Evolutionary conservation across 2,113 vertebrate genomes (phyloP), one percentile per base, ranked within the genome.

Genomic region (Myodes glareolus): DNA sequence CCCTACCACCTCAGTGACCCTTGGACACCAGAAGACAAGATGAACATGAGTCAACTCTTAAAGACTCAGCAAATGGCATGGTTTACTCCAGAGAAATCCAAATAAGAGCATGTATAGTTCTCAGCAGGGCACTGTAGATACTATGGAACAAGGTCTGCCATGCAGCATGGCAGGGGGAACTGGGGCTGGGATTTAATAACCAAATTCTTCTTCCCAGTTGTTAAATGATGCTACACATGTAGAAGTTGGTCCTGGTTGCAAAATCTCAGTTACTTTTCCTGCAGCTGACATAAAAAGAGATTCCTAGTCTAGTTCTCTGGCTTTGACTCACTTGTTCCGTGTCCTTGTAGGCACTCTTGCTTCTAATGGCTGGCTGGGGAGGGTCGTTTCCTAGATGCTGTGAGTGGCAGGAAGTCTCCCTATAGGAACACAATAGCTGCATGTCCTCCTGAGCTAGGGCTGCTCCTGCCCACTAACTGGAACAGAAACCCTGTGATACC

Each of bases 71-170:
- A 73, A 42, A 14, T 33, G 87, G 13, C 16, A 39, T 39, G 68
- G 2, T 29, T 72, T 29, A 39, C n/a, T 31, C 14, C 4, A 7
- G n/a, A 58, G 4, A 73, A 89, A 12, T 75, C 68, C 52, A 89
- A 39, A 12, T 25, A 58, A 7, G 8, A 61, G 70, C n/a, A 29
- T 42, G 25, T 8, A n/a, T 7, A 45, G 27, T 65, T 85, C 31
- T 23, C 14, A 65, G 61, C 6, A 31, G 25, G 33, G 19, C 1
- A 0, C 33, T n/a, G 0, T 55, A 7, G 33, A 12, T 16, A 16
- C 21, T 39, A 14, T 0, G 9, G 36, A 75, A 27, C 36, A 42
- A 58, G 70, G 16, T 17, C 27, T 61, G 17, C 4, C 10, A 8
- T 4, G 16, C 58, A 61, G 16, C n/a, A 33, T 1, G 70, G 70